Evolutionary conservation across 1,140 invertebrate species (phyloP).

Genomic region (Drosophila varians): DNA sequence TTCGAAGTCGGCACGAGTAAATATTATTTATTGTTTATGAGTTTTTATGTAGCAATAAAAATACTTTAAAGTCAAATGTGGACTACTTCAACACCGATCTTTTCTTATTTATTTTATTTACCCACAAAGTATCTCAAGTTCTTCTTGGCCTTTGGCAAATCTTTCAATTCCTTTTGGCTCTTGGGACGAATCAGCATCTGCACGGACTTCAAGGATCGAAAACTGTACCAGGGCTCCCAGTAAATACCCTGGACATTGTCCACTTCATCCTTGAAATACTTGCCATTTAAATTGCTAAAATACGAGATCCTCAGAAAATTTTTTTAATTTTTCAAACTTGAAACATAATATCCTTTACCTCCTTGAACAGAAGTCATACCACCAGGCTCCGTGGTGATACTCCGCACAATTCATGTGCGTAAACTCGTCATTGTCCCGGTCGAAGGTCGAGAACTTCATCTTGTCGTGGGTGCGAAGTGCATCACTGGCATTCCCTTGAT

Average conservation of each 20-base stretch:
- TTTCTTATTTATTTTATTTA: not conserved
- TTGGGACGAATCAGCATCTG: slow-evolving; percentile 66
- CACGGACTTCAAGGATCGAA: slow-evolving; percentile 59
- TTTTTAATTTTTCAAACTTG: too few species aligned
- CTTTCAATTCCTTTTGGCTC: slow-evolving; percentile 29
- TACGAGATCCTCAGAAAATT: too few species aligned
- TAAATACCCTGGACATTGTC: slow-evolving; percentile 51
- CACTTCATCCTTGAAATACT: slow-evolving; percentile 51
- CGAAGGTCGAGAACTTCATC: slow-evolving; percentile 72
- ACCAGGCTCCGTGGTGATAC: slow-evolving; percentile 87
- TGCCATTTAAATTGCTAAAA: slow-evolving; percentile 66
- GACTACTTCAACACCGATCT: not conserved
- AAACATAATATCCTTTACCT: slow-evolving; percentile 35
- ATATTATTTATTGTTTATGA: not conserved
- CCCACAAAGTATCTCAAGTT: not conserved
- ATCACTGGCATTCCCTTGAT: slow-evolving; percentile 64
- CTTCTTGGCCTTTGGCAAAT: not conserved
- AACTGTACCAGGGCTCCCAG: slow-evolving; percentile 70
- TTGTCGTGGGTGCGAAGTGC: slow-evolving; percentile 66
- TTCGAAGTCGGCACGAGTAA: not conserved
- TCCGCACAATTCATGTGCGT: slow-evolving; percentile 86
- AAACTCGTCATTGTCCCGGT: slow-evolving; percentile 87
- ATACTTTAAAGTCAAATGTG: not conserved
- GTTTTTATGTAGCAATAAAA: not conserved
- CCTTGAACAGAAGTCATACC: slow-evolving; percentile 85